Evolutionary conservation across 2,888 invertebrate genomes (phyloP).

Genomic region (Xestia xanthographa): DNA sequence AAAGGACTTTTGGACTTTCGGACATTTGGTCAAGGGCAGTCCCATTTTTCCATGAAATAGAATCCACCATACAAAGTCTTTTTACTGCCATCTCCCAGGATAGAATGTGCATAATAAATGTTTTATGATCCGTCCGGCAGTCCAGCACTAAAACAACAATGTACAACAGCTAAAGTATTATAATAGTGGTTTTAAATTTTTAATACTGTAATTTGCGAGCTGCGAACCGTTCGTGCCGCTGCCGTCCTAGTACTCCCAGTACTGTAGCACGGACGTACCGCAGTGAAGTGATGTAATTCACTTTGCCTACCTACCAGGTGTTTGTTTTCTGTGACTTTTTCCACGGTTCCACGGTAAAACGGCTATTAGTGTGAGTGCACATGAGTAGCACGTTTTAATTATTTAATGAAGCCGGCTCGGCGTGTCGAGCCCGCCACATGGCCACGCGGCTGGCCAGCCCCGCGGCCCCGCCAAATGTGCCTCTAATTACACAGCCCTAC

Average conservation of each 20-base stretch:
- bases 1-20: background rate
- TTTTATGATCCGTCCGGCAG: conserved; percentile 76
- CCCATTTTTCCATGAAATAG: conserved; percentile 9
- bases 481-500: conserved; percentile 84
- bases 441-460: conserved; percentile 65
- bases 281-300: conserved; percentile 71
- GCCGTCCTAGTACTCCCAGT: conserved; percentile 58
- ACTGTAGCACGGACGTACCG: conserved; percentile 66
- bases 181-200: conserved; percentile 83
- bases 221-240: conserved; percentile 70
- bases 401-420: conserved; percentile 75
- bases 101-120: conserved; percentile 74
- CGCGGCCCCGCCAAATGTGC: conserved; percentile 78
- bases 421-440: conserved; percentile 69
- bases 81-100: conserved; percentile 44
- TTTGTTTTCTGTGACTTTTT: conserved; percentile 72
- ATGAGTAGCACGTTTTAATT: conserved; percentile 77
- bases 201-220: conserved; percentile 82
- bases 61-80: conserved; percentile 38
- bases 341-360: conserved; percentile 63
- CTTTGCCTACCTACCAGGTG: conserved; percentile 67
- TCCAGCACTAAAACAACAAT: conserved; percentile 78
- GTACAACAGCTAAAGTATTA: conserved; percentile 77
- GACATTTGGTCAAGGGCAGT: conserved; percentile 18
- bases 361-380: conserved; percentile 74